Evolutionary conservation across 2,888 invertebrate genomes (phyloP).

Genomic region (Ferrisia virgata): DNA sequence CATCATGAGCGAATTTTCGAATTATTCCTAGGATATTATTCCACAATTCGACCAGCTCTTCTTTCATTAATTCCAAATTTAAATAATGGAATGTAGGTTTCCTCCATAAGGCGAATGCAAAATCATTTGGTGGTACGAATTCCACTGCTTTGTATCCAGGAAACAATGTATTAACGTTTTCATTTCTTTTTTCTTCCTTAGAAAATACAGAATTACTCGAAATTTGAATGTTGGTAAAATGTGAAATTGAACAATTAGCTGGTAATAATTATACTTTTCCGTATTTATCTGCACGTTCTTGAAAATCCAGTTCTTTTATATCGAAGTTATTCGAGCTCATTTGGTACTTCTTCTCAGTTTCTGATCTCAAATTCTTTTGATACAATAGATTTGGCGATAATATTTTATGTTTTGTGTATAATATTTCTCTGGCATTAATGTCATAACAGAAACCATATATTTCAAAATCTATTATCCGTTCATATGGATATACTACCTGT

Average conservation of each 20-base stretch:
- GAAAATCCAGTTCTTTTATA: background rate
- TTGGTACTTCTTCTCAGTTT: background rate
- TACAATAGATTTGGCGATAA: background rate
- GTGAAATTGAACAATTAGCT: too few relatives aligned
- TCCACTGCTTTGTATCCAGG: background rate
- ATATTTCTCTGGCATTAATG: too few relatives aligned
- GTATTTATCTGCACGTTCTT: too few relatives aligned
- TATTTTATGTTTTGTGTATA: too few relatives aligned
- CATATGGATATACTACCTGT: background rate
- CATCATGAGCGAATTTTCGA: background rate
- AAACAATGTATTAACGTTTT: too few relatives aligned
- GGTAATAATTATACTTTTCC: too few relatives aligned
- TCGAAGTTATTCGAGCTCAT: background rate
- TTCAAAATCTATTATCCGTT: background rate
- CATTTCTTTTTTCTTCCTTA: too few relatives aligned
- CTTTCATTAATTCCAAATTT: background rate
- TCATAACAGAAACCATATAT: too few relatives aligned
- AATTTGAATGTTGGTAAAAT: too few relatives aligned
- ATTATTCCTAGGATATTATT: background rate
- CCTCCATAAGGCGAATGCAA: background rate
- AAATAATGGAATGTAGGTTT: background rate
- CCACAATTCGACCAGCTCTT: background rate
- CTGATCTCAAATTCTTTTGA: background rate
- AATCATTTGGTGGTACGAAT: background rate
- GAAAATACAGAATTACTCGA: too few relatives aligned